These are phyloP conservation scores for Muricea muricata DNA, from an alignment of 92 coral and sea anemone species.

Conservation along the genomic window DNA sequence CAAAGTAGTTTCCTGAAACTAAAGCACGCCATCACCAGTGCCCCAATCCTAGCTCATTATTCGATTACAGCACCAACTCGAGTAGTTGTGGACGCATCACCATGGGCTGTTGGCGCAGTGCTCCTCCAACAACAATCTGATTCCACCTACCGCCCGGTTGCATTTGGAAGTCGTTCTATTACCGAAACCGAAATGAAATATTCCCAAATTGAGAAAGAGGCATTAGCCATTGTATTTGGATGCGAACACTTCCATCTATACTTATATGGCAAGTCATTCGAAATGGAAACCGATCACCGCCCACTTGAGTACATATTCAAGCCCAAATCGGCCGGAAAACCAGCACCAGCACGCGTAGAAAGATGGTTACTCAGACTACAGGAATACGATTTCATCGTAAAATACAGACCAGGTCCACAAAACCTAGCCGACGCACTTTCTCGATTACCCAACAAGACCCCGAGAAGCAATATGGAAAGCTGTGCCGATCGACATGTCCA, in stretches of 20 bases:
- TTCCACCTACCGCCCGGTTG: conserved; percentile 29
- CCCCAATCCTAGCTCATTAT: conserved; percentile 64
- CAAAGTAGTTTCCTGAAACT: conserved; percentile 22
- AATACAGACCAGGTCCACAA: too few species aligned
- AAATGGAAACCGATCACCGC: conserved; percentile 60
- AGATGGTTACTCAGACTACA: too few species aligned
- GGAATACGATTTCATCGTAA: too few species aligned
- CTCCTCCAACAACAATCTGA: conserved; percentile 19
- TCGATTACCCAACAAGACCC: conserved; percentile 33
- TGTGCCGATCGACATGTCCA: conserved; percentile 62
- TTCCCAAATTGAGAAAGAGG: conserved; percentile 30
- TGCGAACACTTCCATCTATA: conserved; percentile 69
- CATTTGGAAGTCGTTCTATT: conserved; percentile 21
- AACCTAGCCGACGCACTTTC: too few species aligned
- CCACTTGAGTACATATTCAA: conserved; percentile 63
- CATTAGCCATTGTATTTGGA: conserved; percentile 41
- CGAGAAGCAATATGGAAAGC: conserved; percentile 61
- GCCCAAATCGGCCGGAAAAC: too few species aligned
- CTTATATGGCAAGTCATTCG: conserved; percentile 58
- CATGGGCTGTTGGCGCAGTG: conserved; percentile 27
- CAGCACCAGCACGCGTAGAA: too few species aligned
- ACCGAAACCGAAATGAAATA: conserved; percentile 61
- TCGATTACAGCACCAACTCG: conserved; percentile 33
- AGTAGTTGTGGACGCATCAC: conserved; percentile 35
- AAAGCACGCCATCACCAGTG: conserved; percentile 36